Evolutionary conservation across 2,888 invertebrate species (phyloP).

Genomic region (Scaptomyza cyrtandrae): DNA sequence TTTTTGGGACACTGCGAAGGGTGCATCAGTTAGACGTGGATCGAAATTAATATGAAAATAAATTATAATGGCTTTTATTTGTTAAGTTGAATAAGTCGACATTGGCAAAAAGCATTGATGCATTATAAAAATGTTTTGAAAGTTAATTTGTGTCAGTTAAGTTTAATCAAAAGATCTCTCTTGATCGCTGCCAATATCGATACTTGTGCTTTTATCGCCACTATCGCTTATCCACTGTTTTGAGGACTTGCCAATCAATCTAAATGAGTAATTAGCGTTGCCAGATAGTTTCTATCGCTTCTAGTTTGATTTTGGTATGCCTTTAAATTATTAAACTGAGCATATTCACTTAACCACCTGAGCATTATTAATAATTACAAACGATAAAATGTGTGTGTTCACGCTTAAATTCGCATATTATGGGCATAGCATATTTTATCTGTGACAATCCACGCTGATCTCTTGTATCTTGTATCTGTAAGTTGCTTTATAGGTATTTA

Average conservation of each 20-base stretch:
- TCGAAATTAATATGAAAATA: background rate
- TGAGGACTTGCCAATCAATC: no score
- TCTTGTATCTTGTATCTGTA: conserved; percentile 6
- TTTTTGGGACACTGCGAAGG: background rate
- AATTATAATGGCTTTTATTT: background rate
- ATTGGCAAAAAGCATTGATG: background rate
- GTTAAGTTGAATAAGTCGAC: background rate
- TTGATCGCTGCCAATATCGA: background rate
- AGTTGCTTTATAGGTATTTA: conserved; percentile 33
- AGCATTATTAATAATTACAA: no score
- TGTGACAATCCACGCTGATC: conserved; percentile 1
- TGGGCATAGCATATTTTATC: background rate
- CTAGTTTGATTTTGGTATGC: background rate
- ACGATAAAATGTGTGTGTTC: background rate
- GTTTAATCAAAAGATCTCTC: no score
- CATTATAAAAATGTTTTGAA: no score
- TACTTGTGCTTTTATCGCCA: background rate
- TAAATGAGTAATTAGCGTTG: no score
- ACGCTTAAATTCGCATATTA: conserved; percentile 12
- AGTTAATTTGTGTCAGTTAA: no score
- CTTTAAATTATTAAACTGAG: background rate
- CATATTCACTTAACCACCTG: background rate
- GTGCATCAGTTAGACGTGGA: background rate
- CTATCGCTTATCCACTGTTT: background rate
- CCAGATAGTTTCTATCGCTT: background rate